Base-by-base conservation (phyloP, 2,797 vertebrate genomes). In the Novumbra hubbsi region DNA sequence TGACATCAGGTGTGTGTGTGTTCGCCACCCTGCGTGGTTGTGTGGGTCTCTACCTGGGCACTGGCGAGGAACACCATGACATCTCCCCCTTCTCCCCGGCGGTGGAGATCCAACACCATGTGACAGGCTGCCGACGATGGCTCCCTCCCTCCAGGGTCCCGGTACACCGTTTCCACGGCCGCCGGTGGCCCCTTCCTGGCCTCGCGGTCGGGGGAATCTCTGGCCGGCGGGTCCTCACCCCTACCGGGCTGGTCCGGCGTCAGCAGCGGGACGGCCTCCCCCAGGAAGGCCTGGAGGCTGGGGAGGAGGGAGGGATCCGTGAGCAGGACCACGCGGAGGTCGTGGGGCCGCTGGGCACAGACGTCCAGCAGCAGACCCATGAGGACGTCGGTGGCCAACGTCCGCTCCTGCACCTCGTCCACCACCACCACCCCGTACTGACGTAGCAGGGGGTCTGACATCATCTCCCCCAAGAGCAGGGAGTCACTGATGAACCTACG, bases 331-430 rank as follows among this genome's bases (percentile, higher is more conserved):
- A 97, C 92, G 5, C 92, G 87, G 73, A 97, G 94, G 38, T 90
- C 91, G 34, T 91, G 88, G 0, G 92, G 88, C 16, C 96, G 93
- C 89, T 96, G 96, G 2, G 71, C 88, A 76, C 93, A 93, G 66
- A 97, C 93, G 0, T 96, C 96, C 34, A 94, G 94, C 52, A 99
- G 92, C 78, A 98, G 89, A 7, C 97, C 97, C 79, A 99, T 91
- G 16, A 98, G 93, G 6, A 94, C 93, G 3, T 98, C 98, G 0
- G 95, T 96, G 82, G 96, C 86, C 68, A 99, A 91, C 0, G 98
- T 97, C 3, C 96, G 95, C 84, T 98, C 96, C 91, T 99, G 97
- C 0, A 83, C 91, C 90, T 99, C 98, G 0, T 98, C 97, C 88
- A 98, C 72, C 55, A 99, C 92, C 81, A 99, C 90, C 3, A 97